Evolutionary conservation across 2,888 invertebrate genomes (phyloP).

Genomic region (Tetrapedia diversipes): DNA sequence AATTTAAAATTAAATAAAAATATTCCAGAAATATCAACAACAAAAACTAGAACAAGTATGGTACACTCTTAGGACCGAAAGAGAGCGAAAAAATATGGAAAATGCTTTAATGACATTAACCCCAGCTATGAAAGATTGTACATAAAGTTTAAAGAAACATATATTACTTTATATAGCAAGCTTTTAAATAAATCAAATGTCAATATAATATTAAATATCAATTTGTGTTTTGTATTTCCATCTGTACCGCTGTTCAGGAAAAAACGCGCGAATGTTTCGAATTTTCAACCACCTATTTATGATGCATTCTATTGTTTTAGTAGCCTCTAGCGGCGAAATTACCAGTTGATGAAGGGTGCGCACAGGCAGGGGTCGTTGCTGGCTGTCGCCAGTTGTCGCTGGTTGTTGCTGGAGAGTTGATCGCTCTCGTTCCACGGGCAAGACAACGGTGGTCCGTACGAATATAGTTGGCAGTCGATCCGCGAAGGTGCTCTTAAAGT

Average conservation of each 20-base stretch:
- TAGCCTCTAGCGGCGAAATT: not conserved
- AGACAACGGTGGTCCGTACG: conserved; percentile 34
- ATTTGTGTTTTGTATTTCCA: not conserved
- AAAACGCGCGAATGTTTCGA: conserved; percentile 36
- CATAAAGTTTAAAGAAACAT: no score
- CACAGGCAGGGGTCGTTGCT: conserved; percentile 56
- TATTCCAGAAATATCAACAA: conserved; percentile 86
- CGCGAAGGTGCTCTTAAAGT: conserved; percentile 50
- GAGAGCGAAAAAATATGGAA: conserved; percentile 85
- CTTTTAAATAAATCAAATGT: no score
- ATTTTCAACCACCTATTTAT: conserved; percentile 31
- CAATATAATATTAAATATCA: no score
- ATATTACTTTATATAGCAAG: no score
- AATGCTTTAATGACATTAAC: conserved; percentile 80
- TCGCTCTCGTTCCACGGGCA: conserved; percentile 25
- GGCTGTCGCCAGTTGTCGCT: conserved; percentile 66
- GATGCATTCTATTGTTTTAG: not conserved
- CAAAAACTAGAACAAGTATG: conserved; percentile 87
- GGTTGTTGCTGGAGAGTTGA: conserved; percentile 42
- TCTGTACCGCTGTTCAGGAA: not conserved
- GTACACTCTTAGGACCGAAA: conserved; percentile 86
- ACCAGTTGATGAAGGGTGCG: conserved; percentile 45
- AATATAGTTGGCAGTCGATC: conserved; percentile 54
- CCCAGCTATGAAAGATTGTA: conserved; percentile 74
- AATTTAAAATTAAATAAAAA: not conserved